Evolutionary conservation across 2,797 vertebrate genomes (phyloP), one percentile per base, ranked within the genome.

Genomic region (Todus mexicanus): DNA sequence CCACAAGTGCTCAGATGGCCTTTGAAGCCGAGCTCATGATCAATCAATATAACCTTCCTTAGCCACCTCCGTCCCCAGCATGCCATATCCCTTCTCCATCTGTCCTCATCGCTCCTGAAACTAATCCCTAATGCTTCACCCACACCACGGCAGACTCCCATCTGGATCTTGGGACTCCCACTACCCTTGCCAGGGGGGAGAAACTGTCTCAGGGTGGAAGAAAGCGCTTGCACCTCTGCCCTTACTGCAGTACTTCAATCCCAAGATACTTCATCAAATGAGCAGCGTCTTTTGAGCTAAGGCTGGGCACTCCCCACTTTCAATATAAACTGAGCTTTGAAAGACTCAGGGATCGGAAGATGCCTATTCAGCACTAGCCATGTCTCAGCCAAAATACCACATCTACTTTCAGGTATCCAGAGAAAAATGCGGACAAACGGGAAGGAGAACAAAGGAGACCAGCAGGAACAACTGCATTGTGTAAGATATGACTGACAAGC

Each of bases 401-500:
- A 81, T 69, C 9, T 71, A 68, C 42, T 61, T 85, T 91, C 78
- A 85, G 78, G 65, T 15, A 85, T 8, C 6, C 53, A n/a, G 56
- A 91, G 53, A 65, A 93, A 91, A 89, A 57, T 8, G 15, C 43
- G 73, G 61, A 78, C 38, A 69, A 87, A 78, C 71, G 40, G 48
- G 43, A 71, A 82, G 85, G 60, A 91, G 65, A 27, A 77, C n/a
- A 81, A 89, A 92, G 74, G 82, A 81, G 79, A 93, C 6, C 16
- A 78, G 42, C 75, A 91, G 77, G 73, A 92, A 68, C 83, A 94
- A 77, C 50, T 69, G 61, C 65, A 61, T 54, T 78, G 64, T 61
- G 77, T 31, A n/a, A 80, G 72, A 77, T 74, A 85, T 14, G 47
- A 91, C 66, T 91, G 92, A 89, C 92, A 94, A 78, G 69, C 31